Evolutionary conservation across 1,140 invertebrate species (phyloP), one percentile per base, ranked within the genome.

Genomic region (Hestina assimilis): DNA sequence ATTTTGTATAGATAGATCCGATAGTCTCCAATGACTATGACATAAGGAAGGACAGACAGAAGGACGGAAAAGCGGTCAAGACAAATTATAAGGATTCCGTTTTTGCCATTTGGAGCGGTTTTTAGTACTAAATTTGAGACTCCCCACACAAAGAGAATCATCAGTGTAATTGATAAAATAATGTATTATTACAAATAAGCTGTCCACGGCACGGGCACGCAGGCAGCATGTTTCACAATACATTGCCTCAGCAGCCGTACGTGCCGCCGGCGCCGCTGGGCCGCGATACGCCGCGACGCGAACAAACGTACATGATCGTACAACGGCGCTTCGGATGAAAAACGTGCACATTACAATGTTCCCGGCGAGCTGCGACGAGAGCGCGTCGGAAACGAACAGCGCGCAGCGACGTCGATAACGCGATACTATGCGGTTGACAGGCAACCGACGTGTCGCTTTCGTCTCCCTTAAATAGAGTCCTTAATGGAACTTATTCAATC

Each of bases 301-400:
- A 26, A 12, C 17, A 5, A 4, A 14, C 53, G 29, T n/a, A 9
- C 41, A 24, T 19, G 24, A 14, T 38, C 48, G 7, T 28, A 14
- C 26, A 3, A 19, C 52, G 41, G 11, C 40, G 41, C 5, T 48
- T 57, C 54, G 33, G 3, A 20, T 12, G 33, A 55, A 55, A 9
- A 38, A 55, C 53, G 53, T 55, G 53, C 33, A 9, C 17, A 12
- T 17, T 3, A 38, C 48, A 41, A 52, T 40, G 35, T 52, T 28
- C 15, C 6, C 8, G 0, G 3, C 31, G 2, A 20, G 24, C 29
- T 12, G 29, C 29, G 29, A 3, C 11, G 29, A 4, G 11, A 1
- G 12, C 31, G 11, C 12, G 6, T 33, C 31, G 31, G 8, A 17
- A 1, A 28, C 4, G 24, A 2, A 33, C 31, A 7, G 12, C n/a